Base-by-base conservation (phyloP, 2,888 invertebrate genomes). In the Lomographa bimaculata region DNA sequence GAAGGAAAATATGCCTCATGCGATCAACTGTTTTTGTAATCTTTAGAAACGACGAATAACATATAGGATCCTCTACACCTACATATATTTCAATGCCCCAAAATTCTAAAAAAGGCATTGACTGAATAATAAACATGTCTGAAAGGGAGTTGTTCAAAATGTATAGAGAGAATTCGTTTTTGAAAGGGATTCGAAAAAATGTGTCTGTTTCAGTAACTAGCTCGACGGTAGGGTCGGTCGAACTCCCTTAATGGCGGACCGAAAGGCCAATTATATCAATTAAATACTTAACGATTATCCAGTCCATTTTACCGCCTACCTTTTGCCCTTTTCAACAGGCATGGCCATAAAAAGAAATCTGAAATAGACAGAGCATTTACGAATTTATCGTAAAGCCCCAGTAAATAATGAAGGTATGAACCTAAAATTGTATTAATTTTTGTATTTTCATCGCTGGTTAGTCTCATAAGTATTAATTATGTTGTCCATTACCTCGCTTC, bases 221-320 rank as follows among this genome's bases (percentile, higher is more conserved):
- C 65, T 57, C 56, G 64, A 62, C 50, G 18, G 29, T 45, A 50
- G 60, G 67, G 64, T 54, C 67, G 60, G 60, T 57, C 67, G 67
- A 71, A 71, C 64, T 70, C 65, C 65, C 64, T 64, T 83, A 84
- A 85, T 82, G 76, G 78, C 71, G 53, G 63, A 64, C 75, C 80
- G 78, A 73, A 84, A 77, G 72, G 77, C 79, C 81, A 86, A 84
- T 85, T 85, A 85, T 72, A 77, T 74, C 84, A 84, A 85, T 84
- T 85, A 85, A 83, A 82, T 77, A 81, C 76, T 77, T 76, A 65
- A 76, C 71, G 76, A 71, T 69, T 68, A 69, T 69, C 43, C 49
- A 33, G 38, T 43, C 43, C 40, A 43, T 47, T 54, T 49, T 47
- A 49, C 45, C 39, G 8, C 18, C 20, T 17, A 24, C 24, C n/a